Evolutionary conservation across 1,140 invertebrate genomes (phyloP), one percentile per base, ranked within the genome.

Genomic region (Papilio glaucus): DNA sequence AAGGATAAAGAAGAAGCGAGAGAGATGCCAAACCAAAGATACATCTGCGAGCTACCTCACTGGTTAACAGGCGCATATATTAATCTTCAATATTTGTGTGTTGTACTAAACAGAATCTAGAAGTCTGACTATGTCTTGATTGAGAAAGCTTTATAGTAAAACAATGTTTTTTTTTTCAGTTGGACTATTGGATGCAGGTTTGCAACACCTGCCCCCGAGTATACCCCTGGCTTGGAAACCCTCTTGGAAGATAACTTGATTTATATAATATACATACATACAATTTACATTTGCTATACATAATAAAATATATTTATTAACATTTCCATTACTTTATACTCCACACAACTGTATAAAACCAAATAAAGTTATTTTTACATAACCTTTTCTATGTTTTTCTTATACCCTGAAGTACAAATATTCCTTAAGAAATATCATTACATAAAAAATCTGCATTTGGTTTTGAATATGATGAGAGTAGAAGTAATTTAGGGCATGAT

Each of bases 201-300:
- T 92, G 90, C 67, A 81, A 79, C 24, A 39, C 74, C 4, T 92
- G 89, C 72, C 88, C 90, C 5, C 65, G 72, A 13, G 76, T 72
- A 0, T 92, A 89, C 68, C 90, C 88, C 9, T 91, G 89, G 89
- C 63, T 91, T 15, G 82, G 77, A 15, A 91, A 92, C 72, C 89
- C 89, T 21, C 70, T 84, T 13, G 88, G 86, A 78, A 71, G 10
- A 38, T 26, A 41, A 21, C 21, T 18, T 61, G 18, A 68, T 45
- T n/a, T 41, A 71, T 37, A 71, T 67, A 41, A 42, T 41, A 57
- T 29, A n/a, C 21, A 21, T 18, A 72, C 53, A 67, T 53, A 33
- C 53, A 33, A 33, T 57, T 24, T 4, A 4, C 18, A 53, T 21
- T 0, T 53, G 7, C 9, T 13, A 12, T 1, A 57, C 18, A 57